Base-by-base conservation (phyloP, 2,888 invertebrate genomes). In the Mellilla xanthometata region DNA sequence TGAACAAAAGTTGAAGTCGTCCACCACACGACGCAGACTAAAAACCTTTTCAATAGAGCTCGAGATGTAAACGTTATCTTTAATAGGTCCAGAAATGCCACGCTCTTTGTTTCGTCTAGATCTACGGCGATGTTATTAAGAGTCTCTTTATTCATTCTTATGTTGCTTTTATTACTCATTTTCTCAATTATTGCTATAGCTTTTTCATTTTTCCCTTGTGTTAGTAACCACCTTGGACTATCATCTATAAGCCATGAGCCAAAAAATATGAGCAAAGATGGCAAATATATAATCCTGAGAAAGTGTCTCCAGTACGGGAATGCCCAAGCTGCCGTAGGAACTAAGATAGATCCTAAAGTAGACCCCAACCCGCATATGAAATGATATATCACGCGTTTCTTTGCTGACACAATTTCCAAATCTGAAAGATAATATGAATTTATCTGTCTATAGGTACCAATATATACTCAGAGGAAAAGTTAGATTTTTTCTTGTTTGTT, bases 191-290 rank as follows among this genome's bases (percentile, higher is more conserved):
- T 91, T 2, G 68, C 69, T 46, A 92, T 86, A 0, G 94, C 95
- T 64, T 93, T 87, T 0, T 93, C 90, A 45, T 91, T 91, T 51
- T 91, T 90, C 2, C 93, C 93, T 68, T 93, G 93, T 11, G 93
- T 93, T n/a, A 95, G 76, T 3, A 95, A 85, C 96, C 96, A 96
- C 63, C 96, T 89, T 9, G 94, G 91, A 35, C 94, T 95, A 76
- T 95, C 95, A 3, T 95, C 94, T 26, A 94, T 76, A 0, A 93
- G 60, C 88, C 92, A 93, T 30, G 91, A 89, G 62, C 94, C 94
- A 3, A 91, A 72, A 33, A 95, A 67, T 50, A 94, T 91, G 0
- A 95, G 68, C 5, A 95, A 68, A 0, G 93, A 92, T 0, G 95
- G 96, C 0, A 91, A 77, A 62, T 95, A 96, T 8, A 94, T 78